Evolutionary conservation across 2,797 vertebrate genomes (phyloP), one percentile per base, ranked within the genome.

Genomic region (Avahi laniger): DNA sequence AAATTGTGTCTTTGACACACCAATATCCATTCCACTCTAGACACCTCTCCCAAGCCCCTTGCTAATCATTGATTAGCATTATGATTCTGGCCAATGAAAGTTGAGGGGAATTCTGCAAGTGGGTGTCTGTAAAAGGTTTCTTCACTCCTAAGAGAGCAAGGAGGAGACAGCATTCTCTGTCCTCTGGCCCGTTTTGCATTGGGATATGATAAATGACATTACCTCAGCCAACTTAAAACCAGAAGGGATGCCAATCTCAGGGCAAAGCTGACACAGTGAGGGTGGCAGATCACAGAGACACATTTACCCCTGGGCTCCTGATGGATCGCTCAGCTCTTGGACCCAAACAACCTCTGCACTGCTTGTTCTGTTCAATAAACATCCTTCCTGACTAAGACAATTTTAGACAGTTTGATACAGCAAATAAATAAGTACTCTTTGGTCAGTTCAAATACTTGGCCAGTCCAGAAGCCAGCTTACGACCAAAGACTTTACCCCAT

Each of bases 331-430:
- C 89, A 87, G 85, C 72, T 94, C 67, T 85, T 87, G 86, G 91
- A 95, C 59, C 69, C 80, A 82, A 78, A 94, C 89, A 94, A 95
- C 94, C 94, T 92, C 93, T 97, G 82, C 52, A 93, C 70, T 70
- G 70, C 94, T 93, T 97, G 89, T 93, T 97, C 86, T 59, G 33
- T 93, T 94, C 76, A 91, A 94, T 97, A 87, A 97, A 89, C 13
- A 67, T 96, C 72, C 33, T 91, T 87, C 65, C 86, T 91, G 93
- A 95, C 82, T 79, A 63, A 86, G 72, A 96, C 18, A 13, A 5
- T 35, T 95, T 96, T 63, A 83, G 94, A 97, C 86, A 97, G 89
- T 22, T 87, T 92, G 54, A 93, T 94, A 91, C 5, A 84, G 48
- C 52, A 95, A 80, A 80, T 43, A 95, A 87, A 92, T 89, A 93